Conservation (phyloP, 2,113 vertebrate genomes). For the Phocoena phocoena region DNA sequence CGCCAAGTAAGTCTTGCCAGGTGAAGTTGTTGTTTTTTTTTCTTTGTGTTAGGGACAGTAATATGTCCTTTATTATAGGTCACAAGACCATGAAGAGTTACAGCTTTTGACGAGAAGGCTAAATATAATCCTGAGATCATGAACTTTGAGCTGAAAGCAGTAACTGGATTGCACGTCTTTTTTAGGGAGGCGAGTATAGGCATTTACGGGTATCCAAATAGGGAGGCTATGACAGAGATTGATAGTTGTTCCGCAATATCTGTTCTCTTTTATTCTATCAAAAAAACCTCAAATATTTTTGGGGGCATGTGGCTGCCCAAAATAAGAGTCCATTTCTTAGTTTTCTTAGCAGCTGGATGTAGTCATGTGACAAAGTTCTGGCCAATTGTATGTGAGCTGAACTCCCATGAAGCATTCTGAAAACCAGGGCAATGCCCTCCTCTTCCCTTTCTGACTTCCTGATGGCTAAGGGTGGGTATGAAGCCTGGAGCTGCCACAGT, state of each 20-base stretch:
- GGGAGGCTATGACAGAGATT: neutral
- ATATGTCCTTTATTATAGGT: neutral
- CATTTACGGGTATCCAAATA: neutral
- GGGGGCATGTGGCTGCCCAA: neutral
- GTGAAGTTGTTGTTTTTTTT: neutral
- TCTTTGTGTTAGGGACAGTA: too few relatives aligned
- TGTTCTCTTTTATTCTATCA: neutral
- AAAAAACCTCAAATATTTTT: neutral
- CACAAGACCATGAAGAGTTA: neutral
- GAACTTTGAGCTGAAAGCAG: neutral
- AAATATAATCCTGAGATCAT: neutral
- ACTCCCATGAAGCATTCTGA: neutral
- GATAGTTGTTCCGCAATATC: neutral
- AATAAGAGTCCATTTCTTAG: neutral
- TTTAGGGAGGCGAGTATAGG: neutral
- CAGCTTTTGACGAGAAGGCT: neutral
- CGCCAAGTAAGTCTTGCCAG: neutral
- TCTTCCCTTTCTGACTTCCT: neutral
- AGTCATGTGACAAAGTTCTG: neutral
- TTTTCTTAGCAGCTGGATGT: neutral
- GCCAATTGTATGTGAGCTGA: neutral
- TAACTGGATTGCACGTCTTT: neutral
- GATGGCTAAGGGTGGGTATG: neutral
- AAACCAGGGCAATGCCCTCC: neutral
- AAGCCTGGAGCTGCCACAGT: too few relatives aligned